Evolutionary conservation across 2,113 vertebrate genomes (phyloP).

Genomic region (Eulemur rufifrons): DNA sequence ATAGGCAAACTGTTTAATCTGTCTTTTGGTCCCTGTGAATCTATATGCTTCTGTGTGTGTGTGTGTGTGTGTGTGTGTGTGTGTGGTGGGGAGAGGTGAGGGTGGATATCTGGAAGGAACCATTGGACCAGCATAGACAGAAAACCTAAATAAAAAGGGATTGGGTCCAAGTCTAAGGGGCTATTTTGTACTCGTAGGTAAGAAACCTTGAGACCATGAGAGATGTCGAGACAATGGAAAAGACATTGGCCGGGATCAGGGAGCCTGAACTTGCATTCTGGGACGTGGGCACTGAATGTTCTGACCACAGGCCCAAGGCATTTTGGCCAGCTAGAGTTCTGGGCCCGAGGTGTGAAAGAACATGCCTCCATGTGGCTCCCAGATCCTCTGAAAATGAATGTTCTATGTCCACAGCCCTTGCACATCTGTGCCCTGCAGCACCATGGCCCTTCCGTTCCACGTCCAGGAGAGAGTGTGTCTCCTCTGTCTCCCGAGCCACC

Average conservation of each 20-base stretch:
- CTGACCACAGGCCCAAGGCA: too few species aligned
- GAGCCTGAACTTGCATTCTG: background rate
- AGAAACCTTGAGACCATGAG: background rate
- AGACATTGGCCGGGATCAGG: background rate
- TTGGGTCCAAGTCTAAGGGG: background rate
- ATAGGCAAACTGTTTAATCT: background rate
- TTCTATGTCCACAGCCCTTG: fast-evolving
- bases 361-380: fast-evolving
- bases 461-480: fast-evolving
- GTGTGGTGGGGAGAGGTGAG: background rate
- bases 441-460: fast-evolving
- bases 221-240: background rate
- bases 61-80: too few species aligned
- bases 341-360: fast-evolving
- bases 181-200: background rate
- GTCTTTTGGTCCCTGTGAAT: background rate
- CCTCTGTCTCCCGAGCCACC: too few species aligned
- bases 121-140: background rate
- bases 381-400: background rate
- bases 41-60: background rate
- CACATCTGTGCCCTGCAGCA: fast-evolving
- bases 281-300: background rate
- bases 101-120: background rate
- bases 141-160: background rate
- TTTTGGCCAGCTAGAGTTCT: background rate